Percentiles rank a stretch among this genome's conserved stretches.
These are phyloP conservation scores for Pangasius mekongensis DNA, from an alignment of 2,797 vertebrate species.

Conservation along the genomic window DNA sequence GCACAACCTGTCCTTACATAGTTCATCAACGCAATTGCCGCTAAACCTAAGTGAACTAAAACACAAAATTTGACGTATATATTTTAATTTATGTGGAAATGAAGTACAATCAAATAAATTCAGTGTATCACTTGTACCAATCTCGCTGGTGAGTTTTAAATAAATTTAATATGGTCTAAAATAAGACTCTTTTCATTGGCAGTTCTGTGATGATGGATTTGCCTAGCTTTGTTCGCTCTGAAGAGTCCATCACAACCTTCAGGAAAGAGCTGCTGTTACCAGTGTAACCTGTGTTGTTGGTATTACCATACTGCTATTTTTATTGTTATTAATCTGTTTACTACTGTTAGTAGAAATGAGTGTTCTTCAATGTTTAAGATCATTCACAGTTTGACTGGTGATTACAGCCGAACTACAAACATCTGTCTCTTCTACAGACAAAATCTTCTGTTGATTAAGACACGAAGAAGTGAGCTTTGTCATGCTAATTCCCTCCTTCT, in stretches of 20 bases:
- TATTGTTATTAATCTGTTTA: not conserved
- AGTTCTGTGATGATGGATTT: not conserved
- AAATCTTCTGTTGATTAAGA: conserved; percentile 49
- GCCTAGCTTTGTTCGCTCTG: not conserved
- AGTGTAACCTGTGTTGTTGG: too few relatives aligned
- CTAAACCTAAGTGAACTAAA: not conserved
- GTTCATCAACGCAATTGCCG: not conserved
- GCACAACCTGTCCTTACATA: not conserved
- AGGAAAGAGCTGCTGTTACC: not conserved
- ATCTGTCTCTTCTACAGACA: conserved; percentile 26
- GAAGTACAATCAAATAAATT: not conserved
- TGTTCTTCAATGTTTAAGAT: not conserved
- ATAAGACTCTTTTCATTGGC: not conserved
- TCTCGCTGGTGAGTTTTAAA: not conserved
- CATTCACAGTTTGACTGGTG: not conserved
- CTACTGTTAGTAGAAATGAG: not conserved
- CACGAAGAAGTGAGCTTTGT: conserved; percentile 6
- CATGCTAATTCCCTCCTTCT: conserved; percentile 27
- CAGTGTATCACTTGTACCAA: not conserved
- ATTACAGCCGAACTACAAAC: not conserved
- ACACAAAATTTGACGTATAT: not conserved
- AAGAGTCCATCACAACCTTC: not conserved
- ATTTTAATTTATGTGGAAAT: not conserved
- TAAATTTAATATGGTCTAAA: not conserved
- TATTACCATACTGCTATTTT: not conserved